A percentile compares a stretch with the other conserved stretches of the same genome.
phyloP scores from a whole-genome alignment of 92 coral and sea anemone genomes.

The Plumapathes pennacea region DNA sequence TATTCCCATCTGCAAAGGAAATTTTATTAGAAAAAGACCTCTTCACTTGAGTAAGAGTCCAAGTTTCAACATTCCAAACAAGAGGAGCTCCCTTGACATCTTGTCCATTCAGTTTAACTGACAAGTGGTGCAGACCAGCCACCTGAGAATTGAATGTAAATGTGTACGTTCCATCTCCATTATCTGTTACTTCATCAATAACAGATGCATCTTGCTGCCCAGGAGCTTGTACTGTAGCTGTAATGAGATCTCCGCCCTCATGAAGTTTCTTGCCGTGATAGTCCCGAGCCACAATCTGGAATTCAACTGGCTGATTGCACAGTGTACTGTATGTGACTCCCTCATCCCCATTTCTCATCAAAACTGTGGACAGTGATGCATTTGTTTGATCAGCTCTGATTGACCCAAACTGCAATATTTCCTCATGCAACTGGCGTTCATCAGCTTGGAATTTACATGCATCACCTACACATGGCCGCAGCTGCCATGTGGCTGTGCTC shows the following conservation, averaged over 20 bases:
- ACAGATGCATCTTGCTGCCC: background rate
- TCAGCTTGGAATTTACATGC: conserved; percentile 7
- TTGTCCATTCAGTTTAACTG: conserved; percentile 17
- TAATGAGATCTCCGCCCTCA: conserved; percentile 10
- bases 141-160: conserved; percentile 15
- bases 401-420: conserved; percentile 3
- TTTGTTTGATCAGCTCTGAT: conserved; percentile 11
- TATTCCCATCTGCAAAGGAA: no score
- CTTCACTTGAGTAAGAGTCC: no score
- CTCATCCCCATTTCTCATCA: conserved; percentile 30
- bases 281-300: conserved; percentile 16
- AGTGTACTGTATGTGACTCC: conserved; percentile 35
- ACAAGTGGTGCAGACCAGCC: conserved; percentile 10
- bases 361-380: conserved; percentile 6
- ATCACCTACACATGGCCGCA: conserved; percentile 27
- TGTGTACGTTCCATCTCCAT: conserved; percentile 22
- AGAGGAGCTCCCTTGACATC: conserved; percentile 7
- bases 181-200: conserved; percentile 1
- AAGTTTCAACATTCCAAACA: background rate
- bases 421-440: background rate
- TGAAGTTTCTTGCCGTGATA: background rate
- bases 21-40: no score
- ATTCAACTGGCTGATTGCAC: conserved; percentile 21
- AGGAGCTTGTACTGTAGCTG: background rate
- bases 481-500: conserved; percentile 15